These are phyloP conservation scores for Alligator sinensis DNA, from an alignment of 2,113 vertebrate species.

Conservation along the genomic window DNA sequence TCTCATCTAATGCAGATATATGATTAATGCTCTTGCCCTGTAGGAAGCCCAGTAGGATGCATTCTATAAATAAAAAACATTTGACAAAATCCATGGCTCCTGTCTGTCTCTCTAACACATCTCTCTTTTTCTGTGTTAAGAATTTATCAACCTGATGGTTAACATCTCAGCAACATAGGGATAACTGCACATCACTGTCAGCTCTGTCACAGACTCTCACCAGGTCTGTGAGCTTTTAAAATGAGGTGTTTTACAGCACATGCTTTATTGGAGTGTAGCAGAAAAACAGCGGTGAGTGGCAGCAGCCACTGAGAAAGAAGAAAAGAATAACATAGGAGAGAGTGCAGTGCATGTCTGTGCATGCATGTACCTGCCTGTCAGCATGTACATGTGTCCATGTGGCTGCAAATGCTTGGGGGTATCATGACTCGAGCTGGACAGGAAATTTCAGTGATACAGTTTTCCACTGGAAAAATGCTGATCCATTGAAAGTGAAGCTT, in stretches of 20 bases:
- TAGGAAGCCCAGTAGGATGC: not conserved
- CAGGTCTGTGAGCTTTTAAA: not conserved
- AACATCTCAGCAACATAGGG: not conserved
- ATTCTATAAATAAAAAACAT: not conserved
- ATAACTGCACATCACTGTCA: conserved; percentile 10
- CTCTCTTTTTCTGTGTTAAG: not conserved
- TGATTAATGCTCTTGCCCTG: not conserved
- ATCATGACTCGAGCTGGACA: accelerated
- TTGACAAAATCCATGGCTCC: not conserved
- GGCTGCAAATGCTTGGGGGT: not conserved
- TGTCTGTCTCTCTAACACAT: not conserved
- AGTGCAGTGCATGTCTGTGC: not conserved
- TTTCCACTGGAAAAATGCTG: no score
- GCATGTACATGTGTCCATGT: accelerated
- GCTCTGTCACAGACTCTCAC: not conserved
- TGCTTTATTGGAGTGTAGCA: not conserved
- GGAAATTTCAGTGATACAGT: no score
- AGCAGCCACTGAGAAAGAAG: not conserved
- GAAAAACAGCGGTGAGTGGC: not conserved
- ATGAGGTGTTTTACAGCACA: not conserved
- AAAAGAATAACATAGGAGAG: not conserved
- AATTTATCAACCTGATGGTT: not conserved
- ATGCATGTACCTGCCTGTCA: not conserved
- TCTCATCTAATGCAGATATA: not conserved
- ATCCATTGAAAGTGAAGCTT: no score